Percentiles rank a stretch among this genome's conserved stretches.
Conservation (phyloP, 2,113 vertebrate genomes). For the Passer domesticus region DNA sequence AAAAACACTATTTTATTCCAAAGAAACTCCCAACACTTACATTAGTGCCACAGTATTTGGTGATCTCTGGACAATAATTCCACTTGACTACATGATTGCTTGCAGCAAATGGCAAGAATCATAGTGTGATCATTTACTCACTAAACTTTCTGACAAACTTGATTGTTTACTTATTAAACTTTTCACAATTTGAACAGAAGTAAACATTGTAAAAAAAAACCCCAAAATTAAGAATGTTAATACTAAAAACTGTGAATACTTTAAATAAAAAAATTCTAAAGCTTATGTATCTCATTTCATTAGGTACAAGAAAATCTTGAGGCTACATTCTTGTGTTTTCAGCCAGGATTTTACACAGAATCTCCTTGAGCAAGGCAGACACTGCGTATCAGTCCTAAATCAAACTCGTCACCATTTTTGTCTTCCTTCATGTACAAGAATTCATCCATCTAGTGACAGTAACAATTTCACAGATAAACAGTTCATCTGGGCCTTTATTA, state of each 20-base stretch:
- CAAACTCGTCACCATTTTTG: not conserved
- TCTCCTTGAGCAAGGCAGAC: not conserved
- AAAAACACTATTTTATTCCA: not conserved
- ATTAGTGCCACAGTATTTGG: not conserved
- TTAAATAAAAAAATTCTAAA: not conserved
- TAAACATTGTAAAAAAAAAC: not conserved
- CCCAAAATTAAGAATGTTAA: not conserved
- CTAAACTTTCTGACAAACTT: not conserved
- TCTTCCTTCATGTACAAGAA: not conserved
- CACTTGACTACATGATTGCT: not conserved
- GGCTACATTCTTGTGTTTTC: not conserved
- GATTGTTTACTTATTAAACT: not conserved
- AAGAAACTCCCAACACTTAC: not conserved
- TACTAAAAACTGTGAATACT: not conserved
- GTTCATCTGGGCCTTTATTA: not conserved
- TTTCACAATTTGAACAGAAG: not conserved
- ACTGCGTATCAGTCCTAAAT: rapidly evolving
- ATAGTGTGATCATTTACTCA: not conserved
- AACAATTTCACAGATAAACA: slow-evolving; percentile 1
- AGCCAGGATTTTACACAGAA: not conserved
- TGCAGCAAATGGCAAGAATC: slow-evolving; percentile 22
- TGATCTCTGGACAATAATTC: not conserved
- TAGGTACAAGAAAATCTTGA: not conserved
- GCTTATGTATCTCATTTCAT: not conserved
- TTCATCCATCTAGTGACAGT: not conserved